Base-by-base conservation (phyloP, 2,888 invertebrate species). In the Cheilosia scutellata region DNA sequence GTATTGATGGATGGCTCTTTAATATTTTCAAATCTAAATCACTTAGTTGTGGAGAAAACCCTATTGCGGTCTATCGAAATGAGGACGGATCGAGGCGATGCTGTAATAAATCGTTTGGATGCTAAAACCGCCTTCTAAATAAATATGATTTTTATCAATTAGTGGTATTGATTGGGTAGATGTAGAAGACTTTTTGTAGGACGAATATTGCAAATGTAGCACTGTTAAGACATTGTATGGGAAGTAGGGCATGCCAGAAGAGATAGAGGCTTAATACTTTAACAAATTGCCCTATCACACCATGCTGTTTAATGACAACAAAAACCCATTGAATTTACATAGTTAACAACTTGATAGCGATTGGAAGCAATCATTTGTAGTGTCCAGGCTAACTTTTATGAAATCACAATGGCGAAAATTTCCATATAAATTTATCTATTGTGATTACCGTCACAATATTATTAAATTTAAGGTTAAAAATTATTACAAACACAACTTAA, bases 1-100 rank as follows among this genome's bases (percentile, higher is more conserved):
- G 20, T 40, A 27, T 40, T 78, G 78, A 78, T 71, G 49, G 71
- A 78, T 49, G 78, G 71, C 62, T 55, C 20, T 71, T 71, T 78
- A 78, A 78, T 77, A 53, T 68, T 77, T 77, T 70, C 62, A 62
- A 70, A 62, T 77, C 63, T 49, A 71, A 63, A 57, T 63, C 70
- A 63, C 63, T 78, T 71, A 63, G 75, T n/a, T 40, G 27, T 13
- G n/a, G 16, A 33, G 47, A 44, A 47, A 47, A 49, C 40, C 71
- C 51, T 60, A 51, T 58, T 40, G 58, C 11, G 51, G 37, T 40
- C 37, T 5, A 25, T 25, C 11, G 71, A 27, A 71, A 40, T 40
- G 53, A 16, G 51, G 5, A 60, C 25, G 49, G 55, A 20, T 33
- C 58, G 47, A 49, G 71, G 71, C 71, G 49, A 71, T 71, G 40